These are phyloP conservation scores for Paragorgia papillata DNA, from an alignment of 92 coral and sea anemone species.

Conservation along the genomic window DNA sequence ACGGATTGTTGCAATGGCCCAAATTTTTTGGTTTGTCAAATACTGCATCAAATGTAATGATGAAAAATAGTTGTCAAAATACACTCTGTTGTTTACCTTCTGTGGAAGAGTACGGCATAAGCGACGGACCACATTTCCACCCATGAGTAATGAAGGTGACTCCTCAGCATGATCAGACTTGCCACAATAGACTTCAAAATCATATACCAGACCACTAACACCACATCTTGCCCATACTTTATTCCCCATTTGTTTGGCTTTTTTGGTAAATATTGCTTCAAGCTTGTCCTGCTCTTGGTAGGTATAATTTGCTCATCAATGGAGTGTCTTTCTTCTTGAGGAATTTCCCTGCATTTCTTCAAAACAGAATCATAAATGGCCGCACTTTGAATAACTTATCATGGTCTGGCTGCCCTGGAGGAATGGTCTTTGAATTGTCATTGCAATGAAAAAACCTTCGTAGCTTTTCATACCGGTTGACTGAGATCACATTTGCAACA, in stretches of 20 bases:
- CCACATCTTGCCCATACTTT: no score
- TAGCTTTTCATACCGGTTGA: slow-evolving; percentile 31
- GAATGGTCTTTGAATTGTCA: slow-evolving; percentile 10
- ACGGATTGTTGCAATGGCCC: slow-evolving; percentile 34
- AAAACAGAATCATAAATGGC: slow-evolving; percentile 15
- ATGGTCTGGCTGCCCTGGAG: not conserved
- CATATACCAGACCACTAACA: slow-evolving; percentile 25
- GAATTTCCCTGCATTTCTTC: slow-evolving; percentile 15
- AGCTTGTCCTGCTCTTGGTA: slow-evolving; percentile 21
- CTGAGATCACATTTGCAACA: slow-evolving; percentile 26
- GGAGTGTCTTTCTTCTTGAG: slow-evolving; percentile 31
- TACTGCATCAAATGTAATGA: slow-evolving; percentile 31
- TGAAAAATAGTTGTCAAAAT: slow-evolving; percentile 49
- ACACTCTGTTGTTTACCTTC: slow-evolving; percentile 36
- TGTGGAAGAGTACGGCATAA: slow-evolving; percentile 27
- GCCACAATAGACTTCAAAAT: slow-evolving; percentile 14
- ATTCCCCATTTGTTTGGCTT: slow-evolving; percentile 47
- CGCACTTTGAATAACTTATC: slow-evolving; percentile 31
- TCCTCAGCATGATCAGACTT: slow-evolving; percentile 13
- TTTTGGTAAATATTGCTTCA: slow-evolving; percentile 39
- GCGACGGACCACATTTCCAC: slow-evolving; percentile 48
- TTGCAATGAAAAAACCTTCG: slow-evolving; percentile 34
- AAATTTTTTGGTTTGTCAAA: slow-evolving; percentile 20
- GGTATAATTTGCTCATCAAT: no score
- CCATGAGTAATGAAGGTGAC: slow-evolving; percentile 36